These are phyloP conservation scores for Bradypus variegatus DNA, from an alignment of 2,797 vertebrate species.

Conservation along the genomic window DNA sequence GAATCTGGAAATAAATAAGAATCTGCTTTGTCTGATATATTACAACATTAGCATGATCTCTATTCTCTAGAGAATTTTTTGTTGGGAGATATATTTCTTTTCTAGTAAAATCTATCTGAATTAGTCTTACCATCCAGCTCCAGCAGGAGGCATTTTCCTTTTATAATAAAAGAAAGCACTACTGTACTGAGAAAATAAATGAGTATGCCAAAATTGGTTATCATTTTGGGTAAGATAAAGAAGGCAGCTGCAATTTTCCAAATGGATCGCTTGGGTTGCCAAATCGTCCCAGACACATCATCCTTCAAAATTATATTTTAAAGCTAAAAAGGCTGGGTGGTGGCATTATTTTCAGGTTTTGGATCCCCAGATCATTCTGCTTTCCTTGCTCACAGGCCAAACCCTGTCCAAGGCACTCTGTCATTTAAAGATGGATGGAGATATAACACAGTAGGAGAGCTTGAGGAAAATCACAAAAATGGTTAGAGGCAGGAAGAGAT, in stretches of 20 bases:
- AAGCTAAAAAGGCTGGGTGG: not conserved
- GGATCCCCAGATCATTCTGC: not conserved
- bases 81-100: not conserved
- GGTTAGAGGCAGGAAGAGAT: not conserved
- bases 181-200: conserved; percentile 23
- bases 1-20: not conserved
- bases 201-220: not conserved
- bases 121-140: not conserved
- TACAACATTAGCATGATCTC: not conserved
- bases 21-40: not conserved
- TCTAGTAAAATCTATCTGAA: conserved; percentile 32
- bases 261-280: not conserved
- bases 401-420: not conserved
- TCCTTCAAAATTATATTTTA: not conserved
- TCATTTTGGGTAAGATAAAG: not conserved
- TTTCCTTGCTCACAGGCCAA: not conserved
- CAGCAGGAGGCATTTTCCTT: not conserved
- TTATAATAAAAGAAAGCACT: conserved; percentile 9
- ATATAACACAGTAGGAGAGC: not conserved
- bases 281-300: not conserved
- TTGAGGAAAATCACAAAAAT: conserved; percentile 17
- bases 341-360: not conserved
- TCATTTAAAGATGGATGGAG: not conserved
- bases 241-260: not conserved
- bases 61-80: not conserved